Evolutionary conservation across 2,113 vertebrate species (phyloP), one percentile per base, ranked within the genome.

Genomic region (Vireo altiloquus): DNA sequence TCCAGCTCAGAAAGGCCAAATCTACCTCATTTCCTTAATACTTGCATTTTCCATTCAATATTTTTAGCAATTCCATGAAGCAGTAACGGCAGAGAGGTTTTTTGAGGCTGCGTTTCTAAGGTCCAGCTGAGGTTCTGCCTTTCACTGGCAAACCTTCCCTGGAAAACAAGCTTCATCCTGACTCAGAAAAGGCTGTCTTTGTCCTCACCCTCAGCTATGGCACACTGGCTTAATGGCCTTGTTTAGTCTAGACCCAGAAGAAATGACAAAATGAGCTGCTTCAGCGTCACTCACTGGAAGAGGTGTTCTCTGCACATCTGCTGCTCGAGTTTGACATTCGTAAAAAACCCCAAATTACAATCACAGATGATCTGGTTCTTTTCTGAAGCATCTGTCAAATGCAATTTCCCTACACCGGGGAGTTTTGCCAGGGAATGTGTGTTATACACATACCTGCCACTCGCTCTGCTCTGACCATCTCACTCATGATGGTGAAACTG

Each of bases 21-120:
- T 87, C 94, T 90, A 95, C 93, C 92, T 97, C 93, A 96, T 96
- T 97, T 96, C 95, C 96, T 96, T 90, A 94, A 92, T 93, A 90
- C 93, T 84, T 90, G 95, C 86, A 95, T 97, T 97, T 97, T 96
- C 95, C 96, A 96, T 68, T 68, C 82, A 68, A 18, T 95, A 95
- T 96, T 97, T 97, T 96, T 93, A 95, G 96, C 82, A 91, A 72
- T 49, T 86, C 4, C 6, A 68, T 94, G 95, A 96, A 97, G 92
- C 92, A 94, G 61, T 93, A 92, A 94, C 13, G 4, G 86, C 11
- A 2, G 61, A 92, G 35, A 87, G 94, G 92, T 95, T 96, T 95
- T 96, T 75, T 93, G 90, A 95, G 94, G 85, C 92, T 94, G 63
- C n/a, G 5, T 77, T 88, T 89, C 85, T 79, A 66, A 88, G 82